Base-by-base conservation (phyloP, 2,113 vertebrate species). In the Corythaeola cristata region DNA sequence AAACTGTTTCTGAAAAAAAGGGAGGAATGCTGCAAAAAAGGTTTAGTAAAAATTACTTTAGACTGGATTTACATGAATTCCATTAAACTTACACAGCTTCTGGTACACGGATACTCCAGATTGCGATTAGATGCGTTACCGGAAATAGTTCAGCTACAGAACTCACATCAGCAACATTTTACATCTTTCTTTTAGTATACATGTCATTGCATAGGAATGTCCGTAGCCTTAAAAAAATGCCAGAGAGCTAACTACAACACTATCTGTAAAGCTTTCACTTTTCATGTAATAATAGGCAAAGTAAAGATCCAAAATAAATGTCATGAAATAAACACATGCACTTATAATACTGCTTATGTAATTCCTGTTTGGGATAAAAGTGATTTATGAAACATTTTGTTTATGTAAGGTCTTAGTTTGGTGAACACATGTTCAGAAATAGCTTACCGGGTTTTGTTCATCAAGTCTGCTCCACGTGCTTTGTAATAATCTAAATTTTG, bases 401-500 rank as follows among this genome's bases (percentile, higher is more conserved):
- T 85, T 68, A 81, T 49, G n/a, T 62, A 69, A 62, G 52, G 33
- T 87, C 37, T 81, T 78, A 60, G 39, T 89, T 80, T 39, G 59
- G 18, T 37, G 45, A 82, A 82, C 49, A 62, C 8, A 39, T 33
- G 37, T 33, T 89, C 83, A 94, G 83, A 90, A 88, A 68, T 12
- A 92, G 81, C 98, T 98, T 98, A 99, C 99, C 99, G 98, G 50
- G 99, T 98, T 97, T 99, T 99, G 97, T 98, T 99, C 98, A 99
- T 98, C 80, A 99, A 97, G 78, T 99, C 99, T 53, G 99, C 98
- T 86, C 99, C 99, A 32, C 99, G 98, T n/a, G 99, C 99, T 98
- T 99, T 99, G 97, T 99, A 99, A 97, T 99, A 99, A 97, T 99
- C 99, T 97, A 99, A 98, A 97, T 99, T 99, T 97, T 99, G 99